A percentile compares a stretch with the other conserved stretches of the same genome.
Evolutionary conservation across 2,797 vertebrate genomes (phyloP).

Genomic region (Rhabdophis nuchalis): DNA sequence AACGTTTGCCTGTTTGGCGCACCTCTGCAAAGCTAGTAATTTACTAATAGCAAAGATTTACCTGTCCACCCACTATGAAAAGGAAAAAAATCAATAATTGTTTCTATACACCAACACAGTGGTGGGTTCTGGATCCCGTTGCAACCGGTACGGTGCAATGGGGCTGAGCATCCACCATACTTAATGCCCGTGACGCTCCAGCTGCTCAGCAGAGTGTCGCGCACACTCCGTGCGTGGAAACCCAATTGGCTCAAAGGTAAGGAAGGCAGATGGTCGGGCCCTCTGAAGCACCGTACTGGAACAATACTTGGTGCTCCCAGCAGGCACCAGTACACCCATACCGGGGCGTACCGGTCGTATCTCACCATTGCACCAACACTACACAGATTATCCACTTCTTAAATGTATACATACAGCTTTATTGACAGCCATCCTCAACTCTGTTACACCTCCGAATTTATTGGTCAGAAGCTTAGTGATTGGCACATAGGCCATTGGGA

Average conservation of each 20-base stretch:
- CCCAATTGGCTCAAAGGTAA: too few species aligned
- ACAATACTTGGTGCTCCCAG: too few species aligned
- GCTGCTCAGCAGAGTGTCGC: too few species aligned
- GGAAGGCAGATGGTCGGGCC: too few species aligned
- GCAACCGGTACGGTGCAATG: too few species aligned
- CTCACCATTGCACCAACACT: background rate
- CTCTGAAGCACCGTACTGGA: too few species aligned
- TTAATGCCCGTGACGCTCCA: too few species aligned
- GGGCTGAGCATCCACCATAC: too few species aligned
- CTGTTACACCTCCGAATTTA: slow-evolving; percentile 81
- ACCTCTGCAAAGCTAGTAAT: background rate
- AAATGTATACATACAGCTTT: slow-evolving; percentile 86
- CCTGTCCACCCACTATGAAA: background rate
- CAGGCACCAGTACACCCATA: too few species aligned
- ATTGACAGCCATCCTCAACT: slow-evolving; percentile 89
- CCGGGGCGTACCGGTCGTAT: too few species aligned
- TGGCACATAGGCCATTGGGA: slow-evolving; percentile 93
- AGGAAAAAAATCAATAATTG: background rate
- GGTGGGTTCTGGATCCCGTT: too few species aligned
- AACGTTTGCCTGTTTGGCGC: background rate
- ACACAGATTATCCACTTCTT: background rate
- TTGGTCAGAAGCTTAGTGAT: slow-evolving; percentile 79
- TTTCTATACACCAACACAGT: background rate
- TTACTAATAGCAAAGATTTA: background rate
- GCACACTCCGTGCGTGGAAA: too few species aligned